Evolutionary conservation across 2,888 invertebrate genomes (phyloP).

Genomic region (Calephelis perditalis): DNA sequence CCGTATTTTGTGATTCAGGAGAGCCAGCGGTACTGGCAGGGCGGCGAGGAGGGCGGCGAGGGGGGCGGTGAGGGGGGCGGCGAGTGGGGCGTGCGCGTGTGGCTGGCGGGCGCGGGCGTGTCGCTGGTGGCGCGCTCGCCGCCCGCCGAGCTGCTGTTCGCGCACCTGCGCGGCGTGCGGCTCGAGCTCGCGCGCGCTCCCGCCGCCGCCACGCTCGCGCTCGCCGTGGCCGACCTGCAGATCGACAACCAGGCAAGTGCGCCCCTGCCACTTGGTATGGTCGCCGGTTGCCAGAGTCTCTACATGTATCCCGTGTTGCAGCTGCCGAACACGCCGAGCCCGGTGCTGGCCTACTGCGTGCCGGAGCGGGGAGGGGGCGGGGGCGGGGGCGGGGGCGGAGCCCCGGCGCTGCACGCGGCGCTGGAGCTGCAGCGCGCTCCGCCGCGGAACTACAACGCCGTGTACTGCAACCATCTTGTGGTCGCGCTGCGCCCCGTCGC

Average conservation of each 20-base stretch:
- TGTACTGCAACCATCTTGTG: constrained; percentile 91
- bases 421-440: constrained; percentile 86
- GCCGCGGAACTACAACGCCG: constrained; percentile 85
- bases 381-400: constrained; percentile 49
- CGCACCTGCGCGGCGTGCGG: constrained; percentile 81
- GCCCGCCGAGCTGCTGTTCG: constrained; percentile 89
- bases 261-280: neutral
- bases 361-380: constrained; percentile 61
- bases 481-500: constrained; percentile 90
- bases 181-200: constrained; percentile 78
- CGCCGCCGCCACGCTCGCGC: constrained; percentile 78
- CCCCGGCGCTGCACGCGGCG: constrained; percentile 88
- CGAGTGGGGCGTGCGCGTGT: constrained; percentile 81
- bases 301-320: constrained; percentile 56
- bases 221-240: constrained; percentile 89
- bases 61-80: constrained; percentile 41
- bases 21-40: constrained; percentile 27
- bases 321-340: constrained; percentile 89
- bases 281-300: too few relatives aligned
- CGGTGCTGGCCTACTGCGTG: constrained; percentile 89
- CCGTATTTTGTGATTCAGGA: neutral
- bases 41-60: constrained; percentile 48
- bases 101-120: constrained; percentile 83
- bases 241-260: constrained; percentile 85
- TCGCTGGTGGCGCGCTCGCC: constrained; percentile 87